Conservation (phyloP, 2,113 vertebrate species). For the Cercopithecus mona region DNA sequence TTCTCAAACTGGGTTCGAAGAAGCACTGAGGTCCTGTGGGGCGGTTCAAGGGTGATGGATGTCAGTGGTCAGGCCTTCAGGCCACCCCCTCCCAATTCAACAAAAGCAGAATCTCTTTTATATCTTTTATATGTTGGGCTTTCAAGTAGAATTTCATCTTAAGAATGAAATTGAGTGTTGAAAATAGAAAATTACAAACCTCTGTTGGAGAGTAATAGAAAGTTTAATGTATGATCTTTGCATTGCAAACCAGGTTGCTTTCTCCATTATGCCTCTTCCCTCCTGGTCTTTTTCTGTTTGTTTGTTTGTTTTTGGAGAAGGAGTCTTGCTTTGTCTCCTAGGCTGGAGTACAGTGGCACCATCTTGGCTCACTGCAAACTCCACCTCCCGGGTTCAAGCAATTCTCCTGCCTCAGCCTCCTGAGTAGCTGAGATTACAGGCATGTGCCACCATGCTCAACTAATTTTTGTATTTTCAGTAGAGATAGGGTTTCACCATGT, state of each 20-base stretch:
- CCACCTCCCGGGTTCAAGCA: too few relatives aligned
- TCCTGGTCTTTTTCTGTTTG: too few relatives aligned
- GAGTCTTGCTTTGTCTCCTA: too few relatives aligned
- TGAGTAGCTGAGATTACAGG: too few relatives aligned
- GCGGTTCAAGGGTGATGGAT: neutral
- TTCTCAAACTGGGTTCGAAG: neutral
- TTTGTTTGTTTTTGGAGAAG: too few relatives aligned
- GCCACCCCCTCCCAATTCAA: neutral
- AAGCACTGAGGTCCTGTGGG: neutral
- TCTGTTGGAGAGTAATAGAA: neutral
- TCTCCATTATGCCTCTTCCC: neutral
- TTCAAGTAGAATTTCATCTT: neutral
- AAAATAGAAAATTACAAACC: slow-evolving; percentile 44
- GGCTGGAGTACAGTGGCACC: too few relatives aligned
- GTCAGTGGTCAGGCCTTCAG: neutral
- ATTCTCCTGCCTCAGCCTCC: too few relatives aligned
- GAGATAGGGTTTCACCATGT: too few relatives aligned
- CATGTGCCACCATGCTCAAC: too few relatives aligned
- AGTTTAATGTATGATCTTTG: neutral
- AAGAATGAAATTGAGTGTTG: slow-evolving; percentile 1
- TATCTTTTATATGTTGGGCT: neutral
- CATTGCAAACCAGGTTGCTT: neutral
- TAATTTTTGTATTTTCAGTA: too few relatives aligned
- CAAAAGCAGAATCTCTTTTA: neutral
- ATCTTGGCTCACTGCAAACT: too few relatives aligned